Percentiles rank a stretch among this genome's conserved stretches.
Evolutionary conservation across 2,888 invertebrate species (phyloP).

Genomic region (Heliconius ethilla): DNA sequence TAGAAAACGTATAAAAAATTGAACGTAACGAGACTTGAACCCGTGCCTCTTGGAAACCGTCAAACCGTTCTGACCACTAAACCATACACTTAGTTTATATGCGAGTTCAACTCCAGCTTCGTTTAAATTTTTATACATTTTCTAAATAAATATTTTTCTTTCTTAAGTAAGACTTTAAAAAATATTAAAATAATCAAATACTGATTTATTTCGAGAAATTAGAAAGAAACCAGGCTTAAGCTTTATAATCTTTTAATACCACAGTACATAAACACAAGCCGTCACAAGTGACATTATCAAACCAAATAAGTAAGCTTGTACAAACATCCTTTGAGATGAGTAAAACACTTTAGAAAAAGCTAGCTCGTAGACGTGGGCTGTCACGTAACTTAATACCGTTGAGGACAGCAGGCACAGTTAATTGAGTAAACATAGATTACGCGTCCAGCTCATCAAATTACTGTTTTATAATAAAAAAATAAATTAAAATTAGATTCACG

Average conservation of each 20-base stretch:
- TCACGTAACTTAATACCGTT: slow-evolving; percentile 68
- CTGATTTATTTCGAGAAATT: background rate
- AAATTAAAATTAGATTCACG: no score
- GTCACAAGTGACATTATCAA: slow-evolving; percentile 55
- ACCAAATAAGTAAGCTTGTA: slow-evolving; percentile 54
- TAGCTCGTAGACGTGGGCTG: slow-evolving; percentile 58
- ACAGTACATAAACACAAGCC: slow-evolving; percentile 26
- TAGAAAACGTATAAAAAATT: no score
- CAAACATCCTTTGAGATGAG: slow-evolving; percentile 51
- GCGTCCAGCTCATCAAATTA: slow-evolving; percentile 60
- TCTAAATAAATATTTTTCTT: background rate
- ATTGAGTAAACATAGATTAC: slow-evolving; percentile 67
- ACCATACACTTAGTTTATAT: no score
- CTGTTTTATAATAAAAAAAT: slow-evolving; percentile 7
- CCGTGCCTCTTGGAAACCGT: no score
- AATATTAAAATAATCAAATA: background rate
- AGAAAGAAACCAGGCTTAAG: background rate
- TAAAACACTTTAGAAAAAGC: slow-evolving; percentile 53
- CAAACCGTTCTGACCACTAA: no score
- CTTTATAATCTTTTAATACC: slow-evolving; percentile 26
- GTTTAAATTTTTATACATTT: no score
- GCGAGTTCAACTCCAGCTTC: no score
- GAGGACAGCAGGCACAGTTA: slow-evolving; percentile 63
- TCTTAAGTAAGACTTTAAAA: background rate
- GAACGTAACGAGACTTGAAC: no score